These are phyloP conservation scores for Tauraco hartlaubi DNA, from an alignment of 2,797 vertebrate genomes.

Conservation along the genomic window DNA sequence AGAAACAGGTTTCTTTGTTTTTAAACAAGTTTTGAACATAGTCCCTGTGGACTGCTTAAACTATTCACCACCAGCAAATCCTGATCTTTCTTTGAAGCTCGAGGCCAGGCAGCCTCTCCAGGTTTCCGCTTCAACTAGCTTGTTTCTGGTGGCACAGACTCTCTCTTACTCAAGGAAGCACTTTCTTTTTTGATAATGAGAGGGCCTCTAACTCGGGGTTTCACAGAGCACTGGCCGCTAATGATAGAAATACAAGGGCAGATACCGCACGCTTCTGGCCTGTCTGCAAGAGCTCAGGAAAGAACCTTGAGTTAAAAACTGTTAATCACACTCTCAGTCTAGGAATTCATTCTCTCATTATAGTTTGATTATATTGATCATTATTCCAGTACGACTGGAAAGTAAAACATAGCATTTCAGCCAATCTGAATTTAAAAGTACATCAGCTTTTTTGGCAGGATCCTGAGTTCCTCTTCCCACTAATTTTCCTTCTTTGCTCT, in stretches of 20 bases:
- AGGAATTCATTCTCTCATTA: not conserved
- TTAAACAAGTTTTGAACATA: conserved; percentile 7
- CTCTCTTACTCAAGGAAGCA: not conserved
- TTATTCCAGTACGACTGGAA: not conserved
- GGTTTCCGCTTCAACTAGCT: not conserved
- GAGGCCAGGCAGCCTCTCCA: not conserved
- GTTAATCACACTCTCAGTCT: not conserved
- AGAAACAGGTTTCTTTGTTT: conserved; percentile 18
- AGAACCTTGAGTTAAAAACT: not conserved
- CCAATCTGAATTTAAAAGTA: not conserved
- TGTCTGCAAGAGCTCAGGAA: not conserved
- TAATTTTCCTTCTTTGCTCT: not conserved
- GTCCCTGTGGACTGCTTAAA: not conserved
- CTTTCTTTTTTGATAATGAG: not conserved
- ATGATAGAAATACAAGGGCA: not conserved
- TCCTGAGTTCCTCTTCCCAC: not conserved
- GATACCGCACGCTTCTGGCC: not conserved
- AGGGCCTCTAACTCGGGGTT: not conserved
- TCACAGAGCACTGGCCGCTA: not conserved
- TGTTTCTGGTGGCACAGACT: not conserved
- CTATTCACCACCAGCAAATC: not conserved
- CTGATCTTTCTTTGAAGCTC: not conserved
- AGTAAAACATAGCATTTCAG: not conserved
- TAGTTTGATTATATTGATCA: not conserved
- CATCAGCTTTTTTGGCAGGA: conserved; percentile 2